A percentile compares a stretch with the other conserved stretches of the same genome.
Evolutionary conservation across 2,113 vertebrate genomes (phyloP).

Genomic region (Amazona guildingii): DNA sequence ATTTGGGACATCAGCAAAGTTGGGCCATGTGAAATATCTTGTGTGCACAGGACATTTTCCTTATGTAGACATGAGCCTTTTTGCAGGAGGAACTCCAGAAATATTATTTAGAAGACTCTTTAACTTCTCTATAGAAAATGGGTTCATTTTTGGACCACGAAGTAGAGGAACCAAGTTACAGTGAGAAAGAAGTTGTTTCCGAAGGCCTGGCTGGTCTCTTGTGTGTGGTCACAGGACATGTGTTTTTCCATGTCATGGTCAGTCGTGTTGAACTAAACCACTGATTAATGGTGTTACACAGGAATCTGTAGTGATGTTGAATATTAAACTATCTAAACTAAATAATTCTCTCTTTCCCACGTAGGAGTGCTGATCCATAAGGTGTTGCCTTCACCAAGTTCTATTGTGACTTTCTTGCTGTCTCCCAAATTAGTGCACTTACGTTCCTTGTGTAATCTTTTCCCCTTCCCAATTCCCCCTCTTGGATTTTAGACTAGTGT

Average conservation of each 20-base stretch:
- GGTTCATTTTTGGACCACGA: not conserved
- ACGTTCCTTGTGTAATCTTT: constrained; percentile 70
- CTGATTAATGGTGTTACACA: not conserved
- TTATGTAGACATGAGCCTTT: not conserved
- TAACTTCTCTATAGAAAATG: fast-evolving
- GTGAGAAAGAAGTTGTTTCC: not conserved
- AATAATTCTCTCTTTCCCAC: not conserved
- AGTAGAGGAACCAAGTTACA: not conserved
- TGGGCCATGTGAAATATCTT: not conserved
- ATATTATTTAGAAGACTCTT: fast-evolving
- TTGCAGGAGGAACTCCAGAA: not conserved
- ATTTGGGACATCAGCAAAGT: fast-evolving
- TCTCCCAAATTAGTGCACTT: constrained; percentile 65
- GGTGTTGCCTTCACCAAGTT: constrained; percentile 65
- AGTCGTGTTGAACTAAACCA: not conserved
- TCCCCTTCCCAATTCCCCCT: constrained; percentile 37
- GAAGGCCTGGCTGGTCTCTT: not conserved
- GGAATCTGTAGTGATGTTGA: not conserved
- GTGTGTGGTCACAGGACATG: fast-evolving
- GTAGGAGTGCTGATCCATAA: constrained; percentile 56
- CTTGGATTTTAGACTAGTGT: constrained; percentile 35
- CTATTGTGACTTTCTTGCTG: constrained; percentile 42
- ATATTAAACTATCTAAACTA: not conserved
- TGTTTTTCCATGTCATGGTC: fast-evolving
- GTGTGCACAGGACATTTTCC: not conserved